Evolutionary conservation across 1,140 invertebrate species (phyloP).

Genomic region (Psix sp.): DNA sequence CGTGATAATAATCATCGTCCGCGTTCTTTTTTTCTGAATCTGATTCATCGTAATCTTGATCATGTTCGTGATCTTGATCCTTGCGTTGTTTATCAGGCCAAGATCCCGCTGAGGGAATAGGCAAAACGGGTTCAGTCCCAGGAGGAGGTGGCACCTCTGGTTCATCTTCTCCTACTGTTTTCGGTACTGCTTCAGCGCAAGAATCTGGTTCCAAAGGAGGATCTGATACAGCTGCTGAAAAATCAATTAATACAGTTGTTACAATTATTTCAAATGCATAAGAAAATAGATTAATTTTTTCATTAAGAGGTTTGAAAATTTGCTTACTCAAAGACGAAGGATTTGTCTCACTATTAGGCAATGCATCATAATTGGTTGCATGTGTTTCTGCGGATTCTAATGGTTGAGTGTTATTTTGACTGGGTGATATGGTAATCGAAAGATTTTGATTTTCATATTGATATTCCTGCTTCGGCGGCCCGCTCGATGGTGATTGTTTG

Average conservation of each 20-base stretch:
- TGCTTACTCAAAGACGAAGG: slow-evolving; percentile 55
- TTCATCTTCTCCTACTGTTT: slow-evolving; percentile 68
- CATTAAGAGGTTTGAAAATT: no score
- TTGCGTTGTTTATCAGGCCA: slow-evolving; percentile 39
- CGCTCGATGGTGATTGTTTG: slow-evolving; percentile 52
- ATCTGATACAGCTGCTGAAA: slow-evolving; percentile 65
- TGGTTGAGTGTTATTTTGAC: slow-evolving; percentile 4
- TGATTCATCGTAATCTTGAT: slow-evolving; percentile 56
- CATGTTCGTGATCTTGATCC: slow-evolving; percentile 58
- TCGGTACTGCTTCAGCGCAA: slow-evolving; percentile 57
- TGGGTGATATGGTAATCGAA: neutral
- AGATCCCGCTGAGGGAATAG: slow-evolving; percentile 67
- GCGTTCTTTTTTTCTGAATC: slow-evolving; percentile 65
- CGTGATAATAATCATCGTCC: slow-evolving; percentile 65
- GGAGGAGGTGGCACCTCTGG: slow-evolving; percentile 74
- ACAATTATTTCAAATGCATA: no score
- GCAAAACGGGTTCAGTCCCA: slow-evolving; percentile 73
- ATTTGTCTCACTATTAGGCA: slow-evolving; percentile 24
- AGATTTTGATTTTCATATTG: slow-evolving; percentile 23
- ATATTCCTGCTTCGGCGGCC: slow-evolving; percentile 58
- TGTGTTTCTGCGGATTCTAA: slow-evolving; percentile 44
- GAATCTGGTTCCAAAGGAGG: slow-evolving; percentile 13
- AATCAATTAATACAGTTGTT: no score
- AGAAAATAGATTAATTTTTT: no score
- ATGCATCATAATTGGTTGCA: slow-evolving; percentile 27